Evolutionary conservation across 2,888 invertebrate genomes (phyloP), one percentile per base, ranked within the genome.

Genomic region (Resseliella maxima): DNA sequence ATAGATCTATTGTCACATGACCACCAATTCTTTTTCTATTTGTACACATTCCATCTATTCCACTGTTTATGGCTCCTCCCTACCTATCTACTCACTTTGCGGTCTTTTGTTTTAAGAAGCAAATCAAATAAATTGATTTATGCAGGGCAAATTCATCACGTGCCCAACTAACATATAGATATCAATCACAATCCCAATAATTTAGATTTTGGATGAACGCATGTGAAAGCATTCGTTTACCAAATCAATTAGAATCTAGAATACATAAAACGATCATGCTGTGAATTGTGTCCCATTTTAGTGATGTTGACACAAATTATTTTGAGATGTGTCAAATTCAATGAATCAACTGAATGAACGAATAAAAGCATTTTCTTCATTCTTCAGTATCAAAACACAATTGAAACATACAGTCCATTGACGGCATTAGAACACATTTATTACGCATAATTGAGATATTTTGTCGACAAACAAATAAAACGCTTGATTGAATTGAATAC

Each of bases 261-360:
- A 38, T 38, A 83, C 83, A n/a, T n/a, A 38, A 83, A 35, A 3
- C 72, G 21, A 72, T 2, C 31, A 72, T 35, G 35, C 72, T 15
- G 35, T 1, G 36, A 72, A 72, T 21, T 72, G 12, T 38, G 36
- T 5, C 38, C 38, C 24, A 83, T 38, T 83, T 83, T n/a, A 38
- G n/a, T 83, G 3, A 24, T 83, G n/a, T 83, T 83, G 83, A 83
- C 83, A 83, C 38, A 83, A 83, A 38, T 83, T 36, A 83, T 83
- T 83, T 83, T 38, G 36, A 38, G 6, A 27, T n/a, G 24, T 83
- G 12, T 38, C 38, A 24, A 24, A 83, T 38, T n/a, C 83, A 5
- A 83, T 36, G 36, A 36, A 36, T 15, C 2, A 36, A 1, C 6
- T 6, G 18, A 81, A 81, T 35, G 24, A 38, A 38, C 12, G 3